Conservation (phyloP, 1,140 invertebrate species). For the Cardiocondyla obscurior region DNA sequence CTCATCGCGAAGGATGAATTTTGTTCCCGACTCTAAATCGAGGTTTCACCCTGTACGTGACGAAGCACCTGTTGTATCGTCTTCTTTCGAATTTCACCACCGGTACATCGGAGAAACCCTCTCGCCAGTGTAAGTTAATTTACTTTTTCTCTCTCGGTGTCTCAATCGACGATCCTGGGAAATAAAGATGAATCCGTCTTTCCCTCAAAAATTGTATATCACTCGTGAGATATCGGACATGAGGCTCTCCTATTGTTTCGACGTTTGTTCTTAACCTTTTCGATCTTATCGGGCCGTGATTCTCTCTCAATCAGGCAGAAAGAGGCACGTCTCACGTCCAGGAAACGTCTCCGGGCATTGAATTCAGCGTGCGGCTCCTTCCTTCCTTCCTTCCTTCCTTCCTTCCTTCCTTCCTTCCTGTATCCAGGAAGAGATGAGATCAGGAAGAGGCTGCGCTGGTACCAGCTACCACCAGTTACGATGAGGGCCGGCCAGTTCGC, state of each 20-base stretch:
- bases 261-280: neutral
- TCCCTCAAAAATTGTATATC: neutral
- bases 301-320: neutral
- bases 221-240: neutral
- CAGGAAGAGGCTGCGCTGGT: constrained; percentile 11
- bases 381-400: constrained; percentile 10
- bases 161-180: neutral
- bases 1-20: constrained; percentile 59
- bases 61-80: constrained; percentile 22
- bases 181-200: constrained; percentile 13
- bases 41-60: constrained; percentile 28
- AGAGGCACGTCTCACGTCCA: neutral
- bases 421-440: constrained; percentile 2
- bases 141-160: constrained; percentile 4
- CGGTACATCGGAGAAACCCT: constrained; percentile 27
- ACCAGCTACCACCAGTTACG: neutral
- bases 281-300: constrained; percentile 9
- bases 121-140: neutral
- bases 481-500: constrained; percentile 53
- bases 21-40: constrained; percentile 17
- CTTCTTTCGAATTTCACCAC: constrained; percentile 54
- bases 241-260: neutral
- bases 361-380: neutral
- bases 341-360: neutral
- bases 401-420: constrained; percentile 14